Base-by-base conservation (phyloP, 2,113 vertebrate species). In the Epinephelus cyanopodus region DNA sequence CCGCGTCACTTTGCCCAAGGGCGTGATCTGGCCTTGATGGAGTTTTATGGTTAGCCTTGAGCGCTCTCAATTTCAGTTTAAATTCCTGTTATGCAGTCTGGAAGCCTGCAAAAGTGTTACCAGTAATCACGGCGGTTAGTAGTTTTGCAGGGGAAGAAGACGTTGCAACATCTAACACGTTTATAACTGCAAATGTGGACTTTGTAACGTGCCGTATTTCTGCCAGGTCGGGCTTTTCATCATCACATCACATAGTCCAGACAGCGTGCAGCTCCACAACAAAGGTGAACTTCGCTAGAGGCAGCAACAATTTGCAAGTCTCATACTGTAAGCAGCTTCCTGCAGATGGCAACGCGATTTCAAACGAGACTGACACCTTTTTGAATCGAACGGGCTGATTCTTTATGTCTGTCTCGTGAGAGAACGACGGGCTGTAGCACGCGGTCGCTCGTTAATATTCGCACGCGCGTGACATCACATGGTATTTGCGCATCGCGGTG, bases 1-100 rank as follows among this genome's bases (percentile, higher is more conserved):
- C 67, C 29, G 27, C 77, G 72, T 87, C 87, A 83, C 82, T 90
- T 82, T 76, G 87, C 90, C 82, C 86, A 73, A 75, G 82, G 90
- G 87, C 45, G 39, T 13, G 77, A 90, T 87, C 83, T 65, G 42
- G 71, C 62, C 85, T 74, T 89, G 79, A 88, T 83, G 76, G 68
- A 81, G 74, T 69, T 88, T 79, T 29, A 68, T 74, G n/a, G 21
- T 56, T 69, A 23, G 82, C 76, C 74, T 71, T 86, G 53, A 79
- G 68, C 19, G 6, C 52, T 77, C 48, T 88, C 62, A 21, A 27
- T 91, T 84, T 76, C 66, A 70, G 53, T 85, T 73, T 45, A 56
- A 83, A 82, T 56, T 63, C 47, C 23, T 57, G 52, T 9, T 70
- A 61, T 76, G 77, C 74, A 64, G 81, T 67, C 19, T 72, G 23